Evolutionary conservation across 2,113 vertebrate species (phyloP), one percentile per base, ranked within the genome.

Genomic region (Scartelaos histophorus): DNA sequence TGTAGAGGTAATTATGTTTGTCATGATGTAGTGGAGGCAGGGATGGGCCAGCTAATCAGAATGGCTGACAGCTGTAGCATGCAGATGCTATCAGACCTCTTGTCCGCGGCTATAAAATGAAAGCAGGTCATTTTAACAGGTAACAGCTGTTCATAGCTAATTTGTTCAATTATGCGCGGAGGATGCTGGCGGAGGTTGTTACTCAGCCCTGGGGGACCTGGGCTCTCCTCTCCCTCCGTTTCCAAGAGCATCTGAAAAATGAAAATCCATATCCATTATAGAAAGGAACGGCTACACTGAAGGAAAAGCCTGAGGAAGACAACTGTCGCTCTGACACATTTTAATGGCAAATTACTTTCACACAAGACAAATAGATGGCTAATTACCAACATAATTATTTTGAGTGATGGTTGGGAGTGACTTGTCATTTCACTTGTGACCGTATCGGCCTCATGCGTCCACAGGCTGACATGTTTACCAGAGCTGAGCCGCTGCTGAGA

Each of bases 61-160:
- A 87, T 58, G 82, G 87, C 88, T 89, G 90, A 92, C 93, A 93
- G 91, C 92, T 92, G 93, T 79, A 83, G 84, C 67, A 76, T 91
- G 87, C 92, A 92, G 92, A 93, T 93, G 92, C 89, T 91, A 89
- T 90, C 91, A 84, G 90, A 91, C 87, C 91, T 89, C 89, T 90
- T 88, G 92, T 93, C 92, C 89, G 64, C 49, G 78, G 89, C 76
- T 71, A 88, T 92, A 82, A 93, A 93, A 91, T 85, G 86, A 91
- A 90, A 91, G 88, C 85, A 69, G 92, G 92, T 91, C 91, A 92
- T 93, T 93, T 91, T 87, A 93, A 92, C 92, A 93, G 91, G 90
- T 93, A 93, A 88, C 93, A 93, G 91, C 91, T 94, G 93, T 72
- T 93, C 84, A 58, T 75, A 57, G 81, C 88, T 93, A 91, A 94